Conservation (phyloP, 1,140 invertebrate genomes). For the Drosophila suzukii region DNA sequence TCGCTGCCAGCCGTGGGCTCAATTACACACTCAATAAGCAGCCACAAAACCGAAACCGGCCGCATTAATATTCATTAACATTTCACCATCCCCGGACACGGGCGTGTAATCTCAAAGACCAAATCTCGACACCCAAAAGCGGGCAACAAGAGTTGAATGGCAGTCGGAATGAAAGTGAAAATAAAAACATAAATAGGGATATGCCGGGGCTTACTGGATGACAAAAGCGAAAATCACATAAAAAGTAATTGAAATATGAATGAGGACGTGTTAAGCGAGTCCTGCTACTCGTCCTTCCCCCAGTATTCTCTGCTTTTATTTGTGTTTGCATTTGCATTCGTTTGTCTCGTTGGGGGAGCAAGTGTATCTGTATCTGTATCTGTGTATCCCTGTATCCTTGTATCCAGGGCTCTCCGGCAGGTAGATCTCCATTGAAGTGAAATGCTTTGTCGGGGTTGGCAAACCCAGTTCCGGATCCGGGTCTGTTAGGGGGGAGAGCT, state of each 20-base stretch:
- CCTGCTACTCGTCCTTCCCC: constrained; percentile 1
- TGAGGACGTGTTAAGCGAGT: constrained; percentile 64
- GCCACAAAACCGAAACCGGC: constrained; percentile 59
- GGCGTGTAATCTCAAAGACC: constrained; percentile 71
- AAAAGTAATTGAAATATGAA: constrained; percentile 84
- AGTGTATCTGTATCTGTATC: constrained; percentile 22
- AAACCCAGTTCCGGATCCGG: background rate
- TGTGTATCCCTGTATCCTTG: background rate
- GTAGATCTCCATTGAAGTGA: constrained; percentile 54
- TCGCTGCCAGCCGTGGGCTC: constrained; percentile 34
- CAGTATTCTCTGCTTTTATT: constrained; percentile 31
- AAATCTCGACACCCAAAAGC: constrained; percentile 73
- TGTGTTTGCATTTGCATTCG: constrained; percentile 45
- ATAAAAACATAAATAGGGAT: constrained; percentile 81
- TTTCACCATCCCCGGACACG: constrained; percentile 53
- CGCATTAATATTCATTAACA: constrained; percentile 82
- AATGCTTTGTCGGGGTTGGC: constrained; percentile 59
- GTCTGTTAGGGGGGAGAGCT: background rate
- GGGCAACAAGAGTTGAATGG: constrained; percentile 54
- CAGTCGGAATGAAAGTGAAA: constrained; percentile 76
- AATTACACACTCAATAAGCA: constrained; percentile 82
- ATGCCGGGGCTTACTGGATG: constrained; percentile 62
- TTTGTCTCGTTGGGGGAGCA: constrained; percentile 20
- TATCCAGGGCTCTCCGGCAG: background rate
- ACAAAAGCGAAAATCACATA: constrained; percentile 81